phyloP scores from a whole-genome alignment of 2,113 vertebrate genomes.

The Petrocephalus zakoni region DNA sequence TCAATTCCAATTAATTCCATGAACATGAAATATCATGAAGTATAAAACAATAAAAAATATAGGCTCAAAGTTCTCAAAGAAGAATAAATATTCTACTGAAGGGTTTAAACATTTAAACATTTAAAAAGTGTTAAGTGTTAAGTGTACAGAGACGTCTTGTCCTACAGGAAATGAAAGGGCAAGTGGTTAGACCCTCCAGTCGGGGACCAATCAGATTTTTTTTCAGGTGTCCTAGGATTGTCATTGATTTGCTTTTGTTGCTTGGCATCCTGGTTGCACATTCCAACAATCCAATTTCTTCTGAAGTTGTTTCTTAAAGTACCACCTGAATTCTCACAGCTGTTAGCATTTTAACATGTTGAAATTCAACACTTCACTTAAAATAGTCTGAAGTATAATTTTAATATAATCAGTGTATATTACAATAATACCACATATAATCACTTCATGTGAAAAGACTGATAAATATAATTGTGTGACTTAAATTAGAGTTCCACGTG shows the following conservation, averaged over 20 bases:
- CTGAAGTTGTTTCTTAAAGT: background rate
- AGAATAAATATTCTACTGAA: background rate
- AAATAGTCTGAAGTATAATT: background rate
- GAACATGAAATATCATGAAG: background rate
- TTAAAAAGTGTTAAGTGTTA: background rate
- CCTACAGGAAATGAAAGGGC: background rate
- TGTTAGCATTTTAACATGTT: background rate
- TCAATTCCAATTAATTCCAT: background rate
- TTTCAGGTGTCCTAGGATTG: background rate
- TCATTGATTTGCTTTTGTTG: background rate
- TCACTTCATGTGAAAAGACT: background rate
- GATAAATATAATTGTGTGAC: background rate
- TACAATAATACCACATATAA: background rate
- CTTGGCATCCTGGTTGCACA: background rate
- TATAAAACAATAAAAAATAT: background rate
- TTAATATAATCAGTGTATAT: background rate
- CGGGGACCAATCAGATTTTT: background rate
- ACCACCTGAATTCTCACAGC: background rate
- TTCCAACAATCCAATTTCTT: background rate
- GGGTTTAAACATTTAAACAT: background rate
- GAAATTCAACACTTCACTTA: background rate
- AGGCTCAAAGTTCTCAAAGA: background rate
- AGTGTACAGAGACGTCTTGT: background rate
- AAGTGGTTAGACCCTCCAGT: background rate
- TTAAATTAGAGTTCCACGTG: background rate